Base-by-base conservation (phyloP, 2,113 vertebrate species). In the Machaerirhynchus nigripectus region DNA sequence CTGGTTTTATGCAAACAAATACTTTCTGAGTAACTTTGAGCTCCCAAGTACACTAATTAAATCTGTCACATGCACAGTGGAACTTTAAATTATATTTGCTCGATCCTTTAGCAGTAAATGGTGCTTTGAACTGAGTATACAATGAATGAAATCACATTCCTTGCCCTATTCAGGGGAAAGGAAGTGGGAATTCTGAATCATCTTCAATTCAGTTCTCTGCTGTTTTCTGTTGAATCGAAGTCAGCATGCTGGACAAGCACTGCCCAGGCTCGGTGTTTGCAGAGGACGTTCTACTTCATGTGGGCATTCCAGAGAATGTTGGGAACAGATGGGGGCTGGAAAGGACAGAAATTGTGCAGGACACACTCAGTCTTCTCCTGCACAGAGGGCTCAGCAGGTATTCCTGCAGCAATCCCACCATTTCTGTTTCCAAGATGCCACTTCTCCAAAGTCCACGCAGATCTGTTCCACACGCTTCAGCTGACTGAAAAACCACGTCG, bases 1-100 rank as follows among this genome's bases (percentile, higher is more conserved):
- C 86, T 78, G 75, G 83, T 89, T 94, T 95, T 89, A 95, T 84
- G 92, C 96, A 92, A 97, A 94, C 92, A 96, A 94, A 93, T 81
- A 94, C 88, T 96, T 95, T 52, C 85, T 78, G 88, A 86, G 89
- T 74, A 94, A 93, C 96, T 93, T 92, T 10, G n/a, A 89, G 90
- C 88, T 95, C 90, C 76, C 69, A 30, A 78, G 80, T 88, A 94
- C 73, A 35, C 88, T 93, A 96, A 96, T 92, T 92, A 96, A 94
- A 92, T 92, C 75, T 86, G 92, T 86, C 92, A 92, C 92, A 81
- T 53, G 85, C 91, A 78, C 95, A 89, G 88, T 53, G 68, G 83
- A 96, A 92, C 92, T 91, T 92, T 90, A 89, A 93, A 96, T 92
- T 92, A 35, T 75, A 87, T 93, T 95, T 96, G 86, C 76, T 93